Evolutionary conservation across 1,140 invertebrate genomes (phyloP).

Genomic region (Trachymyrmex septentrionalis): DNA sequence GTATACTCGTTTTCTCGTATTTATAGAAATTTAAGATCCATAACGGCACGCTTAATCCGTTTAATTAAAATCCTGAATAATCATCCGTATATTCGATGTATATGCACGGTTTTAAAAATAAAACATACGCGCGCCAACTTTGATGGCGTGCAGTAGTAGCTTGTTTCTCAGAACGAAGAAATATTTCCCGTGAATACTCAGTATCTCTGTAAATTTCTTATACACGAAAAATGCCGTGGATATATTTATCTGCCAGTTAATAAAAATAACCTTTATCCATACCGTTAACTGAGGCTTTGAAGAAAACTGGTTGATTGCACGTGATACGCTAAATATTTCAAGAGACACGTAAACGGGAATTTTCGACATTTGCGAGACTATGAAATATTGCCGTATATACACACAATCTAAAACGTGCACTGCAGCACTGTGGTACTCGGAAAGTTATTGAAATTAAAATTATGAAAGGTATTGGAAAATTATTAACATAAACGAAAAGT

Average conservation of each 20-base stretch:
- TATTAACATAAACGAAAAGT: conserved; percentile 9
- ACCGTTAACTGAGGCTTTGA: conserved; percentile 37
- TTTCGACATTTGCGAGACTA: conserved; percentile 15
- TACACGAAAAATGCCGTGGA: conserved; percentile 29
- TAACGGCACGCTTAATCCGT: conserved; percentile 79
- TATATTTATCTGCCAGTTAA: conserved; percentile 15
- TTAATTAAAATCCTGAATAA: conserved; percentile 82
- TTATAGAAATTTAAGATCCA: conserved; percentile 81
- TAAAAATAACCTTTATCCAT: conserved; percentile 46
- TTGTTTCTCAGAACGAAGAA: conserved; percentile 11
- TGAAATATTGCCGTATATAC: not conserved
- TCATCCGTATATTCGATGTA: conserved; percentile 17
- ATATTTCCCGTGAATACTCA: conserved; percentile 17
- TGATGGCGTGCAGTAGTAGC: not conserved
- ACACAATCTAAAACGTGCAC: not conserved
- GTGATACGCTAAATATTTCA: conserved; percentile 25
- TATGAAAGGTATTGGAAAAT: conserved; percentile 13
- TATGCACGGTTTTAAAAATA: conserved; percentile 63
- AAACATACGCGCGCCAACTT: conserved; percentile 65
- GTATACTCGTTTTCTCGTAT: conserved; percentile 70
- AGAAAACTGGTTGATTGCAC: conserved; percentile 26
- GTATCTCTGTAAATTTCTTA: conserved; percentile 20
- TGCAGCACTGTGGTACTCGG: not conserved
- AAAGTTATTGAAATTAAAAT: no score
- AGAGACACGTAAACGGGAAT: not conserved